These are phyloP conservation scores for Liposcelis brunnea DNA, from an alignment of 2,888 invertebrate species.

Conservation along the genomic window DNA sequence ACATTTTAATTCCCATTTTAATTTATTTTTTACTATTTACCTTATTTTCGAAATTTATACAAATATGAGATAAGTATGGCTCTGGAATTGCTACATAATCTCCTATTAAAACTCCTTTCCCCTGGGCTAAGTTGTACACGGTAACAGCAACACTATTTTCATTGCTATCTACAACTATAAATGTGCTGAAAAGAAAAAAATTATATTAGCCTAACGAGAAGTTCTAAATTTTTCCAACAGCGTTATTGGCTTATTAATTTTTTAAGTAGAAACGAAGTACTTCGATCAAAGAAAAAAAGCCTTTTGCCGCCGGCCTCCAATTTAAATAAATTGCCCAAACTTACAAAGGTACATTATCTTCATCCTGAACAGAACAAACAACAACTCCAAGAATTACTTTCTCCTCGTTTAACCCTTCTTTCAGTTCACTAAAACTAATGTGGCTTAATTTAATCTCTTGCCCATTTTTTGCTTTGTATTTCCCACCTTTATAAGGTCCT, in stretches of 20 bases:
- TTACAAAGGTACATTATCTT: slow-evolving; percentile 64
- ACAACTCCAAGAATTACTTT: slow-evolving; percentile 60
- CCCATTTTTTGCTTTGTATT: slow-evolving; percentile 31
- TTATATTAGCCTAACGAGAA: no score
- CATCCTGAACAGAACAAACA: slow-evolving; percentile 58
- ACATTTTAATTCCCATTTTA: neutral
- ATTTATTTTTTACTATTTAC: slow-evolving; percentile 26
- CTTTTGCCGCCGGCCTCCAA: no score
- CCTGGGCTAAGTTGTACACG: slow-evolving; percentile 68
- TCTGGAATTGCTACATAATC: slow-evolving; percentile 70
- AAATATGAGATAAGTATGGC: slow-evolving; percentile 43
- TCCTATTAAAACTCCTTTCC: slow-evolving; percentile 67
- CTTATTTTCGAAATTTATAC: slow-evolving; percentile 35
- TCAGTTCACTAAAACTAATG: slow-evolving; percentile 34
- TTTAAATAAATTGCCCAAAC: slow-evolving; percentile 22
- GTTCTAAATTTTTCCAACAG: no score
- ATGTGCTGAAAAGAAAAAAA: slow-evolving; percentile 41
- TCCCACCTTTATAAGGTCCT: slow-evolving; percentile 30
- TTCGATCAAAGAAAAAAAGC: no score
- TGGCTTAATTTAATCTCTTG: slow-evolving; percentile 30
- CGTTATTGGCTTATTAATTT: no score
- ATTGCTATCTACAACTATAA: slow-evolving; percentile 59
- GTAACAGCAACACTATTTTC: slow-evolving; percentile 55
- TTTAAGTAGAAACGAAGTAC: no score
- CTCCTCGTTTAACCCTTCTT: slow-evolving; percentile 44